Percentiles rank a stretch among this genome's conserved stretches.
Evolutionary conservation across 2,888 invertebrate genomes (phyloP).

Genomic region (Himalopsyche japonica): DNA sequence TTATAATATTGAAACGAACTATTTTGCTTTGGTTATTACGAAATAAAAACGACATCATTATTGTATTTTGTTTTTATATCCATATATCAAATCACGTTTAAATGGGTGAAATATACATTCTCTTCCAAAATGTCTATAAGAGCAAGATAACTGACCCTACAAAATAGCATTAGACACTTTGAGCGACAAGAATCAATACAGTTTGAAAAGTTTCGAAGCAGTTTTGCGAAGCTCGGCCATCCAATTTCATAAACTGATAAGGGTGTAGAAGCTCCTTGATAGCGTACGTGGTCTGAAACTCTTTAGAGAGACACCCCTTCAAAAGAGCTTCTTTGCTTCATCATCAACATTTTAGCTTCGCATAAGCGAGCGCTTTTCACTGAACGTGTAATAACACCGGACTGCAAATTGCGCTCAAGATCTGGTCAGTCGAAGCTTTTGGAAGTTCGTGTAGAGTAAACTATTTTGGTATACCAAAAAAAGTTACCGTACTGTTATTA

Average conservation of each 20-base stretch:
- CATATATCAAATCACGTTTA: too few species aligned
- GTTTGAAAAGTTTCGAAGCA: background rate
- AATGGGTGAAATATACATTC: too few species aligned
- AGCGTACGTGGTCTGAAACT: constrained; percentile 36
- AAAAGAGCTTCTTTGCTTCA: constrained; percentile 19
- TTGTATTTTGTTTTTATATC: too few species aligned
- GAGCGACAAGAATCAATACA: background rate
- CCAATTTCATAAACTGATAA: constrained; percentile 40
- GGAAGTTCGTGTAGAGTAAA: background rate
- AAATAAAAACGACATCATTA: too few species aligned
- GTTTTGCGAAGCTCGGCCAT: constrained; percentile 13
- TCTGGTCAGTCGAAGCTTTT: background rate
- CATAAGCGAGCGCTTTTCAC: background rate
- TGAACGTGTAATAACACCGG: background rate
- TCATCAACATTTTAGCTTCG: constrained; percentile 26
- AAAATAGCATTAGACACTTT: background rate
- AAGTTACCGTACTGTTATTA: too few species aligned
- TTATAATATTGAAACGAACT: too few species aligned
- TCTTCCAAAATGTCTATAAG: too few species aligned
- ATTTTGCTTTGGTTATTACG: too few species aligned
- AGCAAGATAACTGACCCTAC: too few species aligned
- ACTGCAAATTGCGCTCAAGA: background rate
- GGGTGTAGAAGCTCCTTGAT: constrained; percentile 21
- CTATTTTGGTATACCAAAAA: background rate
- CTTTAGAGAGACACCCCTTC: background rate